A percentile compares a stretch with the other conserved stretches of the same genome.
phyloP scores from a whole-genome alignment of 2,888 invertebrate species.

The Andrena bicolor region DNA sequence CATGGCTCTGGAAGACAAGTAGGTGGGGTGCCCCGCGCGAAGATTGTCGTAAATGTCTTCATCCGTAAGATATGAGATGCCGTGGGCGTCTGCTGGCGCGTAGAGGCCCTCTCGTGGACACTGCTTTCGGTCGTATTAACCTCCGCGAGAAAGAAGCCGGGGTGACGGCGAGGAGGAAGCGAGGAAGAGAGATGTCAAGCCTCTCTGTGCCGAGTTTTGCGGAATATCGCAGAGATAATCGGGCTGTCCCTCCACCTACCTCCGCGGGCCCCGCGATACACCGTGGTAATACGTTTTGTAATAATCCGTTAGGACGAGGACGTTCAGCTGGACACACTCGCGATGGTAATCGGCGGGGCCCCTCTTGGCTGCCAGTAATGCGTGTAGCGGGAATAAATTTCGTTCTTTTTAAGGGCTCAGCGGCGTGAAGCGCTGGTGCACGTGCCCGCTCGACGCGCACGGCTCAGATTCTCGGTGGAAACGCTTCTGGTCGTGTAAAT shows the following conservation, averaged over 20 bases:
- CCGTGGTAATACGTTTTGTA: slow-evolving; percentile 22
- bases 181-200: slow-evolving; percentile 57
- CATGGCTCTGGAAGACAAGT: slow-evolving; percentile 67
- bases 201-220: slow-evolving; percentile 21
- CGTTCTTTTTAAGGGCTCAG: background rate
- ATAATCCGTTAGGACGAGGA: slow-evolving; percentile 35
- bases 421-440: slow-evolving; percentile 1
- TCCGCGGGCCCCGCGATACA: slow-evolving; percentile 9
- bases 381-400: slow-evolving; percentile 18
- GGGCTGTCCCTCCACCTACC: slow-evolving; percentile 41
- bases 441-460: background rate
- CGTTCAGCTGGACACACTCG: slow-evolving; percentile 10
- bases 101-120: slow-evolving; percentile 71
- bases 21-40: slow-evolving; percentile 74
- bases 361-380: slow-evolving; percentile 1
- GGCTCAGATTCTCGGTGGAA: background rate
- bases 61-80: slow-evolving; percentile 84
- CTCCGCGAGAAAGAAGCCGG: slow-evolving; percentile 60
- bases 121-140: slow-evolving; percentile 77
- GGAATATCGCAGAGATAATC: slow-evolving; percentile 62
- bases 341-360: slow-evolving; percentile 33
- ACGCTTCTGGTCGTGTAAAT: background rate
- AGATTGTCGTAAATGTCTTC: slow-evolving; percentile 84
- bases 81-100: slow-evolving; percentile 79
- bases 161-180: slow-evolving; percentile 61